Conservation (phyloP, 1,140 invertebrate genomes). For the Cherax quadricarinatus region DNA sequence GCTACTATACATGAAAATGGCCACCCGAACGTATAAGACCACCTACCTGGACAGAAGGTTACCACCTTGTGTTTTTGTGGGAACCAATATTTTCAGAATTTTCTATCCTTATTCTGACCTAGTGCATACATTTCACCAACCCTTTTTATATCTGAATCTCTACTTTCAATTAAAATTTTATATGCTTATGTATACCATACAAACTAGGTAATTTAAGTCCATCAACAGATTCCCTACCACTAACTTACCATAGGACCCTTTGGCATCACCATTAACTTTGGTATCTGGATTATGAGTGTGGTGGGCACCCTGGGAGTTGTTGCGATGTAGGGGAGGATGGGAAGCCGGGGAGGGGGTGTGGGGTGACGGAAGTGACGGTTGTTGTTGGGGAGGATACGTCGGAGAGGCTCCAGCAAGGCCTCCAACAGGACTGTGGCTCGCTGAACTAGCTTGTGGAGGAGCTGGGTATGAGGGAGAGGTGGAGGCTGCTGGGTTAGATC, state of each 20-base stretch:
- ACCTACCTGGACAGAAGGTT: too few relatives aligned
- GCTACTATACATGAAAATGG: too few relatives aligned
- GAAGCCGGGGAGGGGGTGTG: constrained; percentile 43
- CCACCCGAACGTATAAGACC: too few relatives aligned
- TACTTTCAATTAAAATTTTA: too few relatives aligned
- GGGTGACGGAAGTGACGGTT: constrained; percentile 2
- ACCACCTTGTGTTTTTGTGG: too few relatives aligned
- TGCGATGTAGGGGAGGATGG: constrained; percentile 55
- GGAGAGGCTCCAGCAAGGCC: constrained; percentile 20
- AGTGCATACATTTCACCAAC: too few relatives aligned
- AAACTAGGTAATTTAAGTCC: too few relatives aligned
- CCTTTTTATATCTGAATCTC: too few relatives aligned
- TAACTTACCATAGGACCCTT: constrained; percentile 50
- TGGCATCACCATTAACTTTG: constrained; percentile 60
- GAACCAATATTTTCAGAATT: too few relatives aligned
- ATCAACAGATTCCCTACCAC: background rate
- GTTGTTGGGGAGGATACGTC: constrained; percentile 47
- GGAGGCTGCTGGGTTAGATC: constrained; percentile 53
- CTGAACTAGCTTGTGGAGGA: constrained; percentile 29
- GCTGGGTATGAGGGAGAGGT: constrained; percentile 58
- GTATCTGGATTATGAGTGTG: constrained; percentile 58
- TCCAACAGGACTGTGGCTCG: constrained; percentile 33
- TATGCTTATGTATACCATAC: too few relatives aligned
- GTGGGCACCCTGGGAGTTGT: constrained; percentile 58
- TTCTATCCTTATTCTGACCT: too few relatives aligned